phyloP scores from a whole-genome alignment of 2,888 invertebrate genomes.

The Cerastis rubricosa region DNA sequence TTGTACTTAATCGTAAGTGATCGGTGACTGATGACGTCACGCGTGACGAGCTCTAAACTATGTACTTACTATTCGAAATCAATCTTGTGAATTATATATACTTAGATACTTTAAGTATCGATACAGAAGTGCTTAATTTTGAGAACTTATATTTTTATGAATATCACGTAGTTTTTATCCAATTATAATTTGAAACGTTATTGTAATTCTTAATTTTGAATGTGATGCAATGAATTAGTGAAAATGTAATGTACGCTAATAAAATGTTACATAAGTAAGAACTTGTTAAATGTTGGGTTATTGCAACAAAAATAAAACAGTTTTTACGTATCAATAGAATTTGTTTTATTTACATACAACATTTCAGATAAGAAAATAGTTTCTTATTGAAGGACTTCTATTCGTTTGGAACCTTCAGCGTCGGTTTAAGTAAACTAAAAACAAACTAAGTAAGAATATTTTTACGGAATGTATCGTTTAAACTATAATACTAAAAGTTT shows the following conservation, averaged over 20 bases:
- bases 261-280: constrained; percentile 74
- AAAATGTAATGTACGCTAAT: constrained; percentile 74
- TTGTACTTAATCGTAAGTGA: constrained; percentile 76
- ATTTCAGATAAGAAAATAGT: constrained; percentile 66
- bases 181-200: constrained; percentile 69
- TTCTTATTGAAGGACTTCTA: constrained; percentile 67
- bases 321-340: constrained; percentile 74
- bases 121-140: constrained; percentile 67
- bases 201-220: constrained; percentile 73
- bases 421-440: constrained; percentile 58
- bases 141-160: constrained; percentile 67
- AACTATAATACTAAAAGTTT: constrained; percentile 78
- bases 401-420: constrained; percentile 56
- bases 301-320: constrained; percentile 76
- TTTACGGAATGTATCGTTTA: constrained; percentile 84
- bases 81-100: constrained; percentile 65
- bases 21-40: constrained; percentile 55
- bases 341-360: constrained; percentile 68
- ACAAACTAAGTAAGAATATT: constrained; percentile 67
- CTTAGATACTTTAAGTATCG: constrained; percentile 63
- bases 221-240: constrained; percentile 76
- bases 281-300: constrained; percentile 77
- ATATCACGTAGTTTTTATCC: constrained; percentile 68
- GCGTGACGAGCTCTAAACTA: constrained; percentile 45
- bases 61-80: constrained; percentile 70